A percentile compares a stretch with the other conserved stretches of the same genome.
Conservation (phyloP, 2,888 invertebrate genomes). For the Volucella bombylans region DNA sequence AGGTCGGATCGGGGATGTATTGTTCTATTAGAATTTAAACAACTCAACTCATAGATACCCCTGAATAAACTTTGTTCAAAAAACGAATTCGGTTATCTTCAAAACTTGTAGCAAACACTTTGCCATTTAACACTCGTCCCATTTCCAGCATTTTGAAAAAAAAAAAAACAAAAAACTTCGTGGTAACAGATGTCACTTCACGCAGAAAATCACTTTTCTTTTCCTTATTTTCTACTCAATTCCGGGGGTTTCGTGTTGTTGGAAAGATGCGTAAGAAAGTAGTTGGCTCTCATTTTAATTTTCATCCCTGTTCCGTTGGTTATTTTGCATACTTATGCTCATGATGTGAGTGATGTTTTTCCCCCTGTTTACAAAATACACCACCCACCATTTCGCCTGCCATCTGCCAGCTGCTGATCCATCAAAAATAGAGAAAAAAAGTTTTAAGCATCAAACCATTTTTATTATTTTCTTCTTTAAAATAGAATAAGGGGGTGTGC, state of each 20-base stretch:
- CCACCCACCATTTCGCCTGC: slow-evolving; percentile 27
- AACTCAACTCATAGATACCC: no score
- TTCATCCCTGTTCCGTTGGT: slow-evolving; percentile 21
- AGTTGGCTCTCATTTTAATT: slow-evolving; percentile 60
- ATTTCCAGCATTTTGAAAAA: neutral
- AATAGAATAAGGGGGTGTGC: slow-evolving; percentile 63
- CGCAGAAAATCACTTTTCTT: slow-evolving; percentile 39
- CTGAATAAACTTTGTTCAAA: no score
- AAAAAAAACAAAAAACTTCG: slow-evolving; percentile 36
- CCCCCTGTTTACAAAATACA: slow-evolving; percentile 63
- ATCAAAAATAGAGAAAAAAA: slow-evolving; percentile 18
- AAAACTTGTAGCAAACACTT: no score
- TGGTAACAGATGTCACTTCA: slow-evolving; percentile 67
- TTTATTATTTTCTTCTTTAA: neutral
- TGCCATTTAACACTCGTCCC: neutral
- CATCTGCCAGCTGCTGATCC: slow-evolving; percentile 72
- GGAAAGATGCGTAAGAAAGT: slow-evolving; percentile 32
- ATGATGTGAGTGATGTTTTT: slow-evolving; percentile 11
- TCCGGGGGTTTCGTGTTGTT: neutral
- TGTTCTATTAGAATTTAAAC: no score
- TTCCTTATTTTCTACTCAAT: slow-evolving; percentile 38
- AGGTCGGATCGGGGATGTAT: no score
- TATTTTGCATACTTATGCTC: neutral
- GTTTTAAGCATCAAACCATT: slow-evolving; percentile 15
- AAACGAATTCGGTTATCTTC: no score